Percentiles rank a stretch among this genome's conserved stretches.
phyloP scores from a whole-genome alignment of 2,113 vertebrate genomes.

The Atrichornis clamosus region DNA sequence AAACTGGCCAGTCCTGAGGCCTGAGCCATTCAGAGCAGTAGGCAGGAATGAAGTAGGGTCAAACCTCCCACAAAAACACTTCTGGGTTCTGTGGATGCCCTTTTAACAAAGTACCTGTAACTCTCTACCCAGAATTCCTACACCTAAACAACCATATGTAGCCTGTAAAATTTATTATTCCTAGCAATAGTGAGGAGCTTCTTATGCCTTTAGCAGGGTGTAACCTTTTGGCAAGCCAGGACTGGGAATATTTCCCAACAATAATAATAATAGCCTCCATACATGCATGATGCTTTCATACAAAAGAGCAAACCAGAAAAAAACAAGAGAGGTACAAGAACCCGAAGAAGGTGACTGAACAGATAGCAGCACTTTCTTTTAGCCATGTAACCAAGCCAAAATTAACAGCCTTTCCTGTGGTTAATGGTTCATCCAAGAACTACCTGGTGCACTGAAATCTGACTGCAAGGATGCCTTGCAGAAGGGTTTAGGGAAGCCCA shows the following conservation, averaged over 20 bases:
- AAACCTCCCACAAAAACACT: neutral
- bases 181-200: neutral
- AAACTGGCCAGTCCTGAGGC: neutral
- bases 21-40: neutral
- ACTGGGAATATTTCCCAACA: neutral
- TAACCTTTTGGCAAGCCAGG: neutral
- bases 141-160: neutral
- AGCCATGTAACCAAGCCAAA: neutral
- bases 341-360: neutral
- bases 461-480: neutral
- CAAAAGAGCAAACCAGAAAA: neutral
- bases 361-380: neutral
- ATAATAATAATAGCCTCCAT: neutral
- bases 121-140: neutral
- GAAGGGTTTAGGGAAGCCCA: neutral
- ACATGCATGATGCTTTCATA: neutral
- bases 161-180: conserved; percentile 9
- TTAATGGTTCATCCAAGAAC: neutral
- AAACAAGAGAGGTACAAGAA: neutral
- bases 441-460: neutral
- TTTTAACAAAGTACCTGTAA: neutral
- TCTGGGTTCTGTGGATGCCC: neutral
- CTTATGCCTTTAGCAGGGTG: conserved; percentile 6
- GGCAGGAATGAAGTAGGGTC: neutral
- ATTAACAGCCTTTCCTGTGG: neutral